phyloP scores from a whole-genome alignment of 23 tunicate species.

The Halocynthia aurantium region DNA sequence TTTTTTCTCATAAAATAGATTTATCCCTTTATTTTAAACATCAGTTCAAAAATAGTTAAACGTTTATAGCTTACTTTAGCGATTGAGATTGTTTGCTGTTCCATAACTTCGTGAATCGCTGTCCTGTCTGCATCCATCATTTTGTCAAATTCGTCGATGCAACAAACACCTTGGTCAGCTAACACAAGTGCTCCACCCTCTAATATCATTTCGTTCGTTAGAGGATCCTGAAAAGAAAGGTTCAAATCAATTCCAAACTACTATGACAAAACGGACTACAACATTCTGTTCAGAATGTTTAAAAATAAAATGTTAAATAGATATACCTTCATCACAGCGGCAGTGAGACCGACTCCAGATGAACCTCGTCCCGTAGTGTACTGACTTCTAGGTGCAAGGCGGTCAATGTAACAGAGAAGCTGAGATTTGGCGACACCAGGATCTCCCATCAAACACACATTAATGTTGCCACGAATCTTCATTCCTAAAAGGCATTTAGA shows the following conservation, averaged over 20 bases:
- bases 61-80: conserved; percentile 47
- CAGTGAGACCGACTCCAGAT: conserved; percentile 98
- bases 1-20: not conserved
- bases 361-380: conserved; percentile 99
- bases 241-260: too few relatives aligned
- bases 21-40: not conserved
- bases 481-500: conserved; percentile 40
- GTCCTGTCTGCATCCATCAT: conserved; percentile 98
- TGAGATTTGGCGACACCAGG: conserved; percentile 99
- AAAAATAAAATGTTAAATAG: not conserved
- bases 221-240: conserved; percentile 57
- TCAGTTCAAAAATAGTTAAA: too few relatives aligned
- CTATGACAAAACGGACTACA: too few relatives aligned
- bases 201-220: conserved; percentile 92
- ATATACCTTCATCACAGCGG: conserved; percentile 89
- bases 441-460: conserved; percentile 99
- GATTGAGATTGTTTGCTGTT: conserved; percentile 96
- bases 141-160: conserved; percentile 99
- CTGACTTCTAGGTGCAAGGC: conserved; percentile 96
- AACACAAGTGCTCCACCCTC: conserved; percentile 99
- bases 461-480: conserved; percentile 98
- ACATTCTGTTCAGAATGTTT: not conserved
- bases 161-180: conserved; percentile 98
- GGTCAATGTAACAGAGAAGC: conserved; percentile 90
- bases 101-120: conserved; percentile 99